Conservation (phyloP, 2,888 invertebrate species). For the Erebia palarica region DNA sequence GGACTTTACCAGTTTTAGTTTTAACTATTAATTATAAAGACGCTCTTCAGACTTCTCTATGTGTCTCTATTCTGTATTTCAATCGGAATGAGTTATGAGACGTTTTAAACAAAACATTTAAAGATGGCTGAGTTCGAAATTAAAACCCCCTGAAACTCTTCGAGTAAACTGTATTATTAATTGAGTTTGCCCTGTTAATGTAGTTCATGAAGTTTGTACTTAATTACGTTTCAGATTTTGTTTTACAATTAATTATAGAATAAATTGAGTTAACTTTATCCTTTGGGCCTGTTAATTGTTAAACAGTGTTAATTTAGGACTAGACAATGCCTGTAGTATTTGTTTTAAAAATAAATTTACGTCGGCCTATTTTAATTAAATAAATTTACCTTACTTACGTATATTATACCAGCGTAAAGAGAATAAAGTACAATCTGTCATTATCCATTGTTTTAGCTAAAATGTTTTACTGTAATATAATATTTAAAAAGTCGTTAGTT, state of each 20-base stretch:
- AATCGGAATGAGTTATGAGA: neutral
- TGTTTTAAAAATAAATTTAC: neutral
- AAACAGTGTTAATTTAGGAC: neutral
- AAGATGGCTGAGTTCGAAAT: neutral
- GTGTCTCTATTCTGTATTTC: neutral
- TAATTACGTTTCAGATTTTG: slow-evolving; percentile 17
- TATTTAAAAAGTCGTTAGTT: too few relatives aligned
- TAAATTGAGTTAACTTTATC: slow-evolving; percentile 11
- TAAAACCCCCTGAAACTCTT: neutral
- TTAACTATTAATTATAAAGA: too few relatives aligned
- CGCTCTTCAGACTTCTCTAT: too few relatives aligned
- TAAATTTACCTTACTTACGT: too few relatives aligned
- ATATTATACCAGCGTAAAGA: too few relatives aligned
- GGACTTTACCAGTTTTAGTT: too few relatives aligned
- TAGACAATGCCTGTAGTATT: neutral
- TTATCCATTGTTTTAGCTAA: too few relatives aligned
- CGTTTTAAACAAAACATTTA: neutral
- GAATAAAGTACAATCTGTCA: too few relatives aligned
- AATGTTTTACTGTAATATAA: too few relatives aligned
- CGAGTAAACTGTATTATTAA: slow-evolving; percentile 14
- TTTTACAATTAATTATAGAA: slow-evolving; percentile 5
- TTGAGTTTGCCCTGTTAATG: slow-evolving; percentile 17
- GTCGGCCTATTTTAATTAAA: neutral
- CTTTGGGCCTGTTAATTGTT: slow-evolving; percentile 3
- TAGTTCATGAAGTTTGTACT: slow-evolving; percentile 14